Percentiles rank a stretch among this genome's conserved stretches.
Evolutionary conservation across 1,140 invertebrate species (phyloP).

Genomic region (Bombus polaris): DNA sequence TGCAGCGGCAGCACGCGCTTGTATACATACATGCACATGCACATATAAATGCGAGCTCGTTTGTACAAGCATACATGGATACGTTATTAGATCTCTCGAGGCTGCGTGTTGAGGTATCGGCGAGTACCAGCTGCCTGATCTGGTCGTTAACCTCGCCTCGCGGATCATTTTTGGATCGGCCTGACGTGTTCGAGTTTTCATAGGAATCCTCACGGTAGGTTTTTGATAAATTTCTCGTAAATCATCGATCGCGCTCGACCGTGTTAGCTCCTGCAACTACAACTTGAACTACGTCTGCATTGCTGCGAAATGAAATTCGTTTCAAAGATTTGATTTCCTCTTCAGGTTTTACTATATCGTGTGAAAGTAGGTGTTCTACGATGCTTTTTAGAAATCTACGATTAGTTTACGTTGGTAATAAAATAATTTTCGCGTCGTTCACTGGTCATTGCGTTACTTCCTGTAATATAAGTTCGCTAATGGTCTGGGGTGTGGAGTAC

Average conservation of each 20-base stretch:
- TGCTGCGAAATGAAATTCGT: not conserved
- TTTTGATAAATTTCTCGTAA: conserved; percentile 40
- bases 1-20: conserved; percentile 35
- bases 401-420: not conserved
- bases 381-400: not conserved
- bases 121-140: conserved; percentile 65
- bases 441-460: too few species aligned
- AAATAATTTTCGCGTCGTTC: too few species aligned
- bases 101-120: conserved; percentile 62
- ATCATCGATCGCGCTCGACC: conserved; percentile 20
- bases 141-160: conserved; percentile 66
- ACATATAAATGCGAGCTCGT: conserved; percentile 22
- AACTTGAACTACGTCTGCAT: not conserved
- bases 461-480: not conserved
- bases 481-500: not conserved
- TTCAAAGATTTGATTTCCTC: not conserved
- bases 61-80: conserved; percentile 28
- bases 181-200: conserved; percentile 34
- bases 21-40: not conserved
- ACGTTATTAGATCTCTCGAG: conserved; percentile 67
- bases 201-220: conserved; percentile 17
- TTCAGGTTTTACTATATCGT: not conserved
- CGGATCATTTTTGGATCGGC: conserved; percentile 66
- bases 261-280: not conserved
- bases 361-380: not conserved